Base-by-base conservation (phyloP, 2,888 invertebrate genomes). In the Phorcus lineatus region DNA sequence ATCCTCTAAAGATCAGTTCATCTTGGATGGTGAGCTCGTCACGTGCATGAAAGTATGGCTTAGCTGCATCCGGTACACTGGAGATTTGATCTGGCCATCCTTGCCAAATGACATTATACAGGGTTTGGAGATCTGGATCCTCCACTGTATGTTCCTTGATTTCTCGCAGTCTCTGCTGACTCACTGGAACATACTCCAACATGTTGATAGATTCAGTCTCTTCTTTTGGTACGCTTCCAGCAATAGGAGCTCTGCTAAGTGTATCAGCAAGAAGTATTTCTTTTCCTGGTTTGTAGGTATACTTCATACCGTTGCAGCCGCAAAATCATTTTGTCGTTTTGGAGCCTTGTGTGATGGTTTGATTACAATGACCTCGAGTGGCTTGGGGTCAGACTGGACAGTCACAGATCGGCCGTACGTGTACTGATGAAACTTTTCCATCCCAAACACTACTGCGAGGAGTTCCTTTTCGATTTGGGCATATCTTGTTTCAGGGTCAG, bases 391-490 rank as follows among this genome's bases (percentile, higher is more conserved):
- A 22, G 79, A 81, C 1, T 80, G 17, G 3, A 82, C 77, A 3
- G 31, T 78, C 2, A 84, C 78, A 6, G 16, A 76, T 36, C 79
- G 75, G 13, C 81, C 83, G 54, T 83, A 84, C 6, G 80, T 80
- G 57, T 84, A 84, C 31, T 83, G 81, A 55, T 86, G 82, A 62
- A 85, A 87, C 54, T 82, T 81, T 52, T 82, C 66, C 0, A 77
- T 53, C 24, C 80, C 82, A 78, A 78, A 84, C 0, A 82, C 36
- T 11, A 84, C 77, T 13, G 84, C 82, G 0, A 85, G 75, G 80
- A 85, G 78, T 77, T 86, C 84, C 66, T 85, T 85, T 57, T 84
- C 82, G 2, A 86, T 87, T 70, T 85, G 84, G 9, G 84, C 85
- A 74, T 83, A 85, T 52, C 74, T 22, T 11, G 13, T 81, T 75